Conservation (phyloP, 2,113 vertebrate species). For the Trematocara stigmaticum region DNA sequence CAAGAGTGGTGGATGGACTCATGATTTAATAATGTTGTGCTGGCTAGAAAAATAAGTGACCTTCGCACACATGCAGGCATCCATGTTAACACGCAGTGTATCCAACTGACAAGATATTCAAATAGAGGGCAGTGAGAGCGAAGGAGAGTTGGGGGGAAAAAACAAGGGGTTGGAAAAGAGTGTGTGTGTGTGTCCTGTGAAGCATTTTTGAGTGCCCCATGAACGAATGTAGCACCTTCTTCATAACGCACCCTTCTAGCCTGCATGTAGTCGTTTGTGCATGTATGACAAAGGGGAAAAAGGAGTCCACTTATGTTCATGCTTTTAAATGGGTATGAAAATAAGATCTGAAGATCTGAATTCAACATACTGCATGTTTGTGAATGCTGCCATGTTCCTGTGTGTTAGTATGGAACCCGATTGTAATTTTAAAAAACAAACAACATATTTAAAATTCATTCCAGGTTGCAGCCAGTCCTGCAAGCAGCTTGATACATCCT, state of each 20-base stretch:
- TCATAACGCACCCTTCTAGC: slow-evolving; percentile 21
- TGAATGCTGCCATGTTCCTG: neutral
- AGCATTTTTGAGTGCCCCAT: slow-evolving; percentile 8
- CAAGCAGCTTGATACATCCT: neutral
- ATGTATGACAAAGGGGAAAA: neutral
- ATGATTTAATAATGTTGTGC: slow-evolving; percentile 38
- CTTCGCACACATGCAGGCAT: neutral
- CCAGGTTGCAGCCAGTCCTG: neutral
- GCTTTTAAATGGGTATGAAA: neutral
- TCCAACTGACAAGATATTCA: slow-evolving; percentile 30
- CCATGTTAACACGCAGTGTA: slow-evolving; percentile 1
- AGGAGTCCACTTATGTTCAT: neutral
- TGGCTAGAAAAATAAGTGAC: slow-evolving; percentile 28
- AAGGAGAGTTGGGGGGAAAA: neutral
- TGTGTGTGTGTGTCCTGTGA: neutral
- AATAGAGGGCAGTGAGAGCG: slow-evolving; percentile 8
- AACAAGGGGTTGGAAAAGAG: neutral
- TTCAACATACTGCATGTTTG: neutral
- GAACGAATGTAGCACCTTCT: neutral
- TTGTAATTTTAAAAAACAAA: neutral
- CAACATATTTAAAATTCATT: neutral
- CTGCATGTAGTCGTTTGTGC: neutral
- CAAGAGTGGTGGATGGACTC: neutral
- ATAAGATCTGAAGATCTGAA: neutral
- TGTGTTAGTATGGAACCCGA: neutral